These are phyloP conservation scores for Unio delphinus DNA, from an alignment of 2,888 invertebrate genomes.

Conservation along the genomic window DNA sequence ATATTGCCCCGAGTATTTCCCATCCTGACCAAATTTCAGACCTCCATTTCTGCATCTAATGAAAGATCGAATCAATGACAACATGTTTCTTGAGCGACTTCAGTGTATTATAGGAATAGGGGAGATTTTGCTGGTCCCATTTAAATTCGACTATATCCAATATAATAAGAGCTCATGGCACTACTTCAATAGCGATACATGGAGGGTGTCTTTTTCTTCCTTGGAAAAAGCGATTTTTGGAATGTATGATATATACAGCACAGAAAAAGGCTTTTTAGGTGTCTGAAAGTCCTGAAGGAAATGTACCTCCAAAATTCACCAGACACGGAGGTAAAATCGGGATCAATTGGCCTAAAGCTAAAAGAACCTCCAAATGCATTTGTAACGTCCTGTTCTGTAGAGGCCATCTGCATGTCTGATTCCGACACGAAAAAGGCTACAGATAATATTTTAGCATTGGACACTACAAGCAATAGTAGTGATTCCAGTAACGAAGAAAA, in stretches of 20 bases:
- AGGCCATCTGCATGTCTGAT: background rate
- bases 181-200: slow-evolving; percentile 15
- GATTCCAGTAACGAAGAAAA: no score
- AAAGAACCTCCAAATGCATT: slow-evolving; percentile 17
- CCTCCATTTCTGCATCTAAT: slow-evolving; percentile 12
- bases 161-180: slow-evolving; percentile 4
- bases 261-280: slow-evolving; percentile 16
- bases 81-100: slow-evolving; percentile 6
- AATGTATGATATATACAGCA: slow-evolving; percentile 3
- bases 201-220: slow-evolving; percentile 20
- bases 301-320: slow-evolving; percentile 11
- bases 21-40: slow-evolving; percentile 5
- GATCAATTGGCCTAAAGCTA: slow-evolving; percentile 8
- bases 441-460: background rate
- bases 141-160: slow-evolving; percentile 13
- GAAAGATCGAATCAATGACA: background rate
- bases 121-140: slow-evolving; percentile 17
- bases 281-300: slow-evolving; percentile 20
- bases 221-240: slow-evolving; percentile 23
- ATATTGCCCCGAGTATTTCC: slow-evolving; percentile 19
- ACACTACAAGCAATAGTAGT: no score
- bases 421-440: background rate
- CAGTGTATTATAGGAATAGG: background rate
- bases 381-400: slow-evolving; percentile 4
- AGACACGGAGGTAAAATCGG: slow-evolving; percentile 5